Evolutionary conservation across 2,113 vertebrate species (phyloP).

Genomic region (Galbula dea): DNA sequence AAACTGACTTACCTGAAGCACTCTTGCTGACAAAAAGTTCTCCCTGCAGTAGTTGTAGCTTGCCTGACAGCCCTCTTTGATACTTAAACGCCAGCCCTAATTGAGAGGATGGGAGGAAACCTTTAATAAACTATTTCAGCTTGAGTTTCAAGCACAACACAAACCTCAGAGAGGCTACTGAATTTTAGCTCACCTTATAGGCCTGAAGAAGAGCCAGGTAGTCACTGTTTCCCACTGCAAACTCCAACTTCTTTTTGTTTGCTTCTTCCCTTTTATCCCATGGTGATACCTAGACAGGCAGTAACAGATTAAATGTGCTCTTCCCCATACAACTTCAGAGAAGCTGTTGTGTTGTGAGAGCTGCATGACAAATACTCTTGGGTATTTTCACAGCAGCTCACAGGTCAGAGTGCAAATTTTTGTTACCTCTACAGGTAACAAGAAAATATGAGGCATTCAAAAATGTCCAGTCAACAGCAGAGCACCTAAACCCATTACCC

Average conservation of each 20-base stretch:
- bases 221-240: slow-evolving; percentile 90
- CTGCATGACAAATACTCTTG: not conserved
- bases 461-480: not conserved
- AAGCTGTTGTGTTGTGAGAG: not conserved
- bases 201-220: slow-evolving; percentile 91
- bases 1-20: slow-evolving; percentile 81
- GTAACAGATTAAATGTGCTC: not conserved
- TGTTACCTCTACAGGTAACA: not conserved
- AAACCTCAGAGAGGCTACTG: not conserved
- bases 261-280: slow-evolving; percentile 97
- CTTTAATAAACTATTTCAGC: not conserved
- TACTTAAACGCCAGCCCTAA: slow-evolving; percentile 86
- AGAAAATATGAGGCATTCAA: not conserved
- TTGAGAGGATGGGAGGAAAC: not conserved
- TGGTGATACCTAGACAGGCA: slow-evolving; percentile 81
- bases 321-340: not conserved
- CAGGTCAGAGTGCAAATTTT: not conserved
- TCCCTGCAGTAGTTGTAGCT: slow-evolving; percentile 88
- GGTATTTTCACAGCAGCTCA: not conserved
- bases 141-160: not conserved
- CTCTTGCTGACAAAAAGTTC: slow-evolving; percentile 90
- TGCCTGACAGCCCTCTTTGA: slow-evolving; percentile 77
- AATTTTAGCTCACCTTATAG: slow-evolving; percentile 81
- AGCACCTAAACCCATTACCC: not conserved
- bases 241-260: slow-evolving; percentile 89